These are phyloP conservation scores for human (Homo sapiens) DNA, from an alignment of 2,113 vertebrate genomes.

Conservation along the genomic window GRCh38 chr13:42384001-42384500, in stretches of 20 bases:
- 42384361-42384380: background rate
- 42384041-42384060: background rate
- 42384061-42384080: background rate
- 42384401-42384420: background rate
- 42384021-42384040: background rate
- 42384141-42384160: background rate
- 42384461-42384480: background rate
- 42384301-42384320: background rate
- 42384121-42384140: background rate
- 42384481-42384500: background rate
- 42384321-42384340: background rate
- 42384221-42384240: background rate
- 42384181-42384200: background rate
- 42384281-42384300: background rate
- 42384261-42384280: background rate
- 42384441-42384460: background rate
- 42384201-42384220: background rate
- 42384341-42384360: background rate
- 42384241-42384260: constrained; percentile 15
- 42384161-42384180: background rate
- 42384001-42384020: constrained; percentile 4
- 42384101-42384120: constrained; percentile 24
- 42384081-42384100: background rate
- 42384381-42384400: background rate
- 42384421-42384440: background rate